Base-by-base conservation (phyloP, 2,888 invertebrate genomes). In the Chrysomela aeneicollis region DNA sequence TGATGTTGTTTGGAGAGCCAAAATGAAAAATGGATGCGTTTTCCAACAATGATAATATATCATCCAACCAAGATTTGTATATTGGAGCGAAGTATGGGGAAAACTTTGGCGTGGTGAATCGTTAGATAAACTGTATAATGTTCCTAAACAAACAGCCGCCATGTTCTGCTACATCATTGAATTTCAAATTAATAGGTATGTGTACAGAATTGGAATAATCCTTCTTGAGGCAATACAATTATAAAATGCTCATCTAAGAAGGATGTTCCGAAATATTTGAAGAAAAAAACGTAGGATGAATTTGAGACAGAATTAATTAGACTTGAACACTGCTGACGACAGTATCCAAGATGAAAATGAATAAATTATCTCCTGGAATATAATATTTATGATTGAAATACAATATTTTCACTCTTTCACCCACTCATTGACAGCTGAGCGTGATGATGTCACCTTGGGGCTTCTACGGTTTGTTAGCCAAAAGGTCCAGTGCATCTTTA, bases 91-190 rank as follows among this genome's bases (percentile, higher is more conserved):
- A 54, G 42, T 52, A 32, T 47, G 47, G 26, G 46, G 37, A 12
- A 18, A 37, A 17, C 30, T 15, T 17, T 12, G n/a, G 52, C 22
- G 57, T 64, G 64, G 61, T 64, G 22, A 55, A 64, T 57, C 42
- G 57, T 21, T 22, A 18, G 37, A 47, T 55, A 55, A 64, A 64
- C 64, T 57, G 32, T 61, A 46, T 52, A 65, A 53, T 26, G 18
- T 18, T 22, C 57, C 64, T 61, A 59, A 64, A 59, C 50, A 60
- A 64, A 64, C 55, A 64, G 15, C 42, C 37, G 21, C 46, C 15
- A 30, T 26, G 18, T 52, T 52, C 17, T 52, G 30, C 17, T 18
- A 0, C 19, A 22, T 21, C 19, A 22, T 35, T 54, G 32, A 32
- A 18, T 19, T 18, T 37, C 54, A 37, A 54, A 54, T 54, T n/a